Base-by-base conservation (phyloP, 1,140 invertebrate species). In the Drosophila bocki region DNA sequence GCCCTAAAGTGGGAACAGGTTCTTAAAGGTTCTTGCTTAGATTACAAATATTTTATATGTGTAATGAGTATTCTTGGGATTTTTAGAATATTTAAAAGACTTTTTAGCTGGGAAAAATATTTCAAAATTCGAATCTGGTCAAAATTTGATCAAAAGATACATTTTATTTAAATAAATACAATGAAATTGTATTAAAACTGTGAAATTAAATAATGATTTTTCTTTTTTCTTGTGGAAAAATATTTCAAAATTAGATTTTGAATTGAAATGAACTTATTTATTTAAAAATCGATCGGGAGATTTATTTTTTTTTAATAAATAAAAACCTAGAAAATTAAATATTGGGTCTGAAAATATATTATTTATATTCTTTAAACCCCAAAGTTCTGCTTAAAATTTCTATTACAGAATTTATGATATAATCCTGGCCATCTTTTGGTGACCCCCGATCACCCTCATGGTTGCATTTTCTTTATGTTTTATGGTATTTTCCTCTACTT, bases 1-100 rank as follows among this genome's bases (percentile, higher is more conserved):
- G 37, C 17, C n/a, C 13, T 41, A 29, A 12, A 26, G 44, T 26
- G 57, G 29, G 65, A 77, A 61, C 50, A 75, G 70, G 57, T 61
- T 59, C 22, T 17, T 17, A 9, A 6, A 35, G 26, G 54, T 17
- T 22, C 7, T 22, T 37, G 9, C 22, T 54, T 60, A 22, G 9
- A 48, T 60, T 57, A 44, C 17, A 57, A 54, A n/a, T 26, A 69
- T 45, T 51, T 37, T 3, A 29, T 15, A 15, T 59, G 4, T 22
- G 3, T 26, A 17, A 57, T n/a, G 11, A 29, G 9, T 42, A 11
- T 7, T 26, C 1, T n/a, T n/a, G 54, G 19, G 9, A 3, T 19
- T 45, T 7, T 33, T 13, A 3, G 9, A 12, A 17, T 17, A 17
- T 12, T 32, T 12, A 0, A 17, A 33, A 3, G 5, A 0, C 0